Base-by-base conservation (phyloP, 2,888 invertebrate species). In the Drosophila cyrtoloma region DNA sequence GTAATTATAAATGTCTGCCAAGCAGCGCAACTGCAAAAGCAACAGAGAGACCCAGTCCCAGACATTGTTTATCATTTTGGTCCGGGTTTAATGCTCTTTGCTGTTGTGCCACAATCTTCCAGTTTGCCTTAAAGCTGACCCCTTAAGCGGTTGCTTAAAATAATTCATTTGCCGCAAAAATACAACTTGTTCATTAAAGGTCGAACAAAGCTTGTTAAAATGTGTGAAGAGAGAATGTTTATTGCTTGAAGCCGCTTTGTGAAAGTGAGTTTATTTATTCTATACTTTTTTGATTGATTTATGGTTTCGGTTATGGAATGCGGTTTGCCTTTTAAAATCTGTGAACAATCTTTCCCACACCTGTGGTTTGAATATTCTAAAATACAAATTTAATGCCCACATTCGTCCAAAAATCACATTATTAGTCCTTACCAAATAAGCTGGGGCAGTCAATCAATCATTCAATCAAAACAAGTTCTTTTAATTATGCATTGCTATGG, bases 1-100 rank as follows among this genome's bases (percentile, higher is more conserved):
- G 82, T 89, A 86, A 87, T 90, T 90, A 90, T 86, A 80, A 86
- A 69, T 78, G 86, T 90, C 89, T 84, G 63, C 74, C 74, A 74
- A 64, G 73, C 64, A 61, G 64, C 26, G 39, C 5, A 52, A 37
- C 53, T 35, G 22, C 37, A 58, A 69, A 55, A 55, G 67, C 19
- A 33, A 53, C 59, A 70, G 69, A 66, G 63, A 81, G 69, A 72
- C 72, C 69, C 59, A 51, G 61, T 70, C 56, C 63, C 81, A 81
- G 79, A 82, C 82, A 81, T 65, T 82, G 79, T 81, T 79, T 82
- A 75, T 79, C 82, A 79, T 79, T 72, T 80, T 70, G 42, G 28
- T 42, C 39, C 59, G 79, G 77, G 50, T 75, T 57, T 57, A 79
- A 71, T 73, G 81, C 68, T 75, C 77, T 57, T 55, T 51, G 44